These are phyloP conservation scores for Orchesella flavescens DNA, from an alignment of 2,888 invertebrate species.

Conservation along the genomic window DNA sequence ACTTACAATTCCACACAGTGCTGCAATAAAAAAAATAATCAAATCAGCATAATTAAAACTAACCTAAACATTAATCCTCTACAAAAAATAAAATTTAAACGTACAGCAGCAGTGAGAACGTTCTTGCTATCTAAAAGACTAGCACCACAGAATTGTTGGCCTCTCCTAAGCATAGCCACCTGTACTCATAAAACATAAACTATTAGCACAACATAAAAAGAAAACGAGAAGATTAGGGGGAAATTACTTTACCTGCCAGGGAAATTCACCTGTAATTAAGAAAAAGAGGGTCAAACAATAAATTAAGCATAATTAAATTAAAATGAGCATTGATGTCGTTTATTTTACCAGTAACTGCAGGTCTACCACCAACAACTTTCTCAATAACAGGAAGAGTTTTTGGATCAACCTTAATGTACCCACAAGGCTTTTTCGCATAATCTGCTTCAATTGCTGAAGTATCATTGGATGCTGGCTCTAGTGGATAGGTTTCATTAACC, in stretches of 20 bases:
- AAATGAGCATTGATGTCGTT: no score
- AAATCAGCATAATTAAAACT: neutral
- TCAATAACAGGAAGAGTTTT: neutral
- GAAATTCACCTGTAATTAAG: conserved; percentile 74
- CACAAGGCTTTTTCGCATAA: conserved; percentile 40
- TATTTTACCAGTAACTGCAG: conserved; percentile 72
- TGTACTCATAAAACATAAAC: no score
- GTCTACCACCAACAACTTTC: conserved; percentile 89
- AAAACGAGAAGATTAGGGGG: no score
- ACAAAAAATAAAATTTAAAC: conserved; percentile 6
- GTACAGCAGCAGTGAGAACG: conserved; percentile 54
- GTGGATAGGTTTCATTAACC: neutral
- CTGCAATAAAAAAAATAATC: conserved; percentile 45
- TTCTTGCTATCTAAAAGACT: conserved; percentile 44
- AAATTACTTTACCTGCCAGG: no score
- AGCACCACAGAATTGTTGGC: conserved; percentile 85
- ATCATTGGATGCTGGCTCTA: conserved; percentile 20
- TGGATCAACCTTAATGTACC: conserved; percentile 35
- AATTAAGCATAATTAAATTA: neutral
- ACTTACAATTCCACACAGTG: conserved; percentile 73
- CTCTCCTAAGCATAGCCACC: conserved; percentile 86
- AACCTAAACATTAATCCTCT: no score
- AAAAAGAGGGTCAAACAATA: neutral
- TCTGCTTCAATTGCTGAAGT: conserved; percentile 8
- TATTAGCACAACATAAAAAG: no score